Evolutionary conservation across 2,888 invertebrate genomes (phyloP).

Genomic region (Pammene fasciana): DNA sequence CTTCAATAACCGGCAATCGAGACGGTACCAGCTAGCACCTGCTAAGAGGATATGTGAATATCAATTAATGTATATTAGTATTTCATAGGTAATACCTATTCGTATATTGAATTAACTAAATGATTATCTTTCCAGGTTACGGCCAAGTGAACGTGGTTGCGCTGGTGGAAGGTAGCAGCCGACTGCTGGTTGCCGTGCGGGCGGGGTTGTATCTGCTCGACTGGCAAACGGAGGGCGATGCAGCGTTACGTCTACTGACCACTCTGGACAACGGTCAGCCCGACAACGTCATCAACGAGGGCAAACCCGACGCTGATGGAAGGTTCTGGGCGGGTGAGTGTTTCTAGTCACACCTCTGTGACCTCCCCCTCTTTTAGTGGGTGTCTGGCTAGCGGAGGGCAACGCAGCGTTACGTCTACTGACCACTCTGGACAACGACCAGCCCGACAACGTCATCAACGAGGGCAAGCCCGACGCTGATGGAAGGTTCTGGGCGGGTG

Average conservation of each 20-base stretch:
- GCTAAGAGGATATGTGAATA: too few relatives aligned
- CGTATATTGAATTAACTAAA: not conserved
- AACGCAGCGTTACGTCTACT: not conserved
- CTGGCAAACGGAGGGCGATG: slow-evolving; percentile 72
- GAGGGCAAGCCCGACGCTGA: too few relatives aligned
- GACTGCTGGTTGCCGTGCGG: slow-evolving; percentile 74
- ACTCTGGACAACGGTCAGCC: slow-evolving; percentile 65
- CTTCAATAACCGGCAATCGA: too few relatives aligned
- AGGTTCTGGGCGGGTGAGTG: slow-evolving; percentile 85
- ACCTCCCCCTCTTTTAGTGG: too few relatives aligned
- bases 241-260: slow-evolving; percentile 61
- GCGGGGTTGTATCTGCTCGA: slow-evolving; percentile 72
- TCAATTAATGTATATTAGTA: too few relatives aligned
- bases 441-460: too few relatives aligned
- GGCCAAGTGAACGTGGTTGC: slow-evolving; percentile 80
- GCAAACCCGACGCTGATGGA: slow-evolving; percentile 85
- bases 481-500: too few relatives aligned
- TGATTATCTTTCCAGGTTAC: slow-evolving; percentile 69
- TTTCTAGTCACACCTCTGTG: not conserved
- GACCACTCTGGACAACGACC: too few relatives aligned
- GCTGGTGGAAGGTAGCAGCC: slow-evolving; percentile 65
- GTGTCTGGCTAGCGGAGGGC: not conserved
- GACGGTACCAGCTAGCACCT: too few relatives aligned
- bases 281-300: slow-evolving; percentile 85
- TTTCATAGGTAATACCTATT: too few relatives aligned